Evolutionary conservation across 1,140 invertebrate species (phyloP), one percentile per base, ranked within the genome.

Genomic region (Rhagoletis zephyria): DNA sequence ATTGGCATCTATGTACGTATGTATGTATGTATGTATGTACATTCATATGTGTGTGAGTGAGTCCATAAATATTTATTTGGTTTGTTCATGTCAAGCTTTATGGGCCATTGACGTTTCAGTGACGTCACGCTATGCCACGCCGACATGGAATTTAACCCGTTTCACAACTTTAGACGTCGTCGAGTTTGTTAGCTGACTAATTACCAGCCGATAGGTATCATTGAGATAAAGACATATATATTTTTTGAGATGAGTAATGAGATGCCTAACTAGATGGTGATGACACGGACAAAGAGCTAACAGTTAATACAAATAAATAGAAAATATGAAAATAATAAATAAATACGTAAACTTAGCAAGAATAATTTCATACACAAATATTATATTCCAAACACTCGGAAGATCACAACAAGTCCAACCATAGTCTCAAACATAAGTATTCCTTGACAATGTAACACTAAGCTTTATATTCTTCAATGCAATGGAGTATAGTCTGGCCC

Each of bases 41-140:
- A 40, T 30, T 6, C 40, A 40, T n/a, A 6, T 74, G 1, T 48
- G 67, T 40, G 67, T 40, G 7, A 10, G 30, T 67, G 12, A 56
- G 30, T 30, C 30, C 30, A 30, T 30, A 30, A 30, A 30, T 30
- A 30, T 30, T 30, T 30, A 30, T 30, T 30, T 30, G 30, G 30
- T 67, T 19, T 40, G 4, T 67, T 19, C 64, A 42, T 3, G 9
- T 67, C 12, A 48, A 74, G 14, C 45, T 74, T 74, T 74, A 40
- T 74, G 42, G 40, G 10, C 67, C 67, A 74, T 74, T 74, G 67
- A 74, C 67, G 67, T 74, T 16, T 45, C 10, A 63, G 42, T 74
- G 67, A 74, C 67, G 67, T 74, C 67, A 67, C 30, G 30, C 65
- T 67, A 67, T 40, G 30, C 65, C 65, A 67, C 30, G 19, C 42